Evolutionary conservation across 2,113 vertebrate genomes (phyloP).

Genomic region (Origma solitaria): DNA sequence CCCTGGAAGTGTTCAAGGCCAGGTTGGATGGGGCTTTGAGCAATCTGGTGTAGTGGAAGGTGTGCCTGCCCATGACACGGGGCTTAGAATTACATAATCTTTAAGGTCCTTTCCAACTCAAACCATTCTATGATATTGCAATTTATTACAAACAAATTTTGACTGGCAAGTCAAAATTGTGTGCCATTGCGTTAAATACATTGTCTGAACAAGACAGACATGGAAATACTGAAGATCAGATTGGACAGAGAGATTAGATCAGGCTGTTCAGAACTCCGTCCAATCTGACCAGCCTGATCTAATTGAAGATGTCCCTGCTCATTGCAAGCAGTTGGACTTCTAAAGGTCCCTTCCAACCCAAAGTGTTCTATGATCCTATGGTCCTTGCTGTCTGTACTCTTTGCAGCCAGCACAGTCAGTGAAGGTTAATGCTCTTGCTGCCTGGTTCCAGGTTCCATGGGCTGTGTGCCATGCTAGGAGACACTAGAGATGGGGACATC

Average conservation of each 20-base stretch:
- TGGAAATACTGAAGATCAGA: background rate
- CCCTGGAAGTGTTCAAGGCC: background rate
- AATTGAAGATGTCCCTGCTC: background rate
- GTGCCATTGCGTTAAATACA: background rate
- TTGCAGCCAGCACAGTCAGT: background rate
- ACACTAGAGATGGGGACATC: background rate
- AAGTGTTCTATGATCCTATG: background rate
- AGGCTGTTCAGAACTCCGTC: no score
- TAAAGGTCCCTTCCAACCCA: background rate
- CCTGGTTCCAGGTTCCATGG: rapidly evolving
- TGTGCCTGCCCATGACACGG: background rate
- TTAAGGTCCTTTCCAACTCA: background rate
- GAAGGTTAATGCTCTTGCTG: background rate
- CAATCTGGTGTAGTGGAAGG: background rate
- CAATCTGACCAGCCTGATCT: background rate
- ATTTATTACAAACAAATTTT: background rate
- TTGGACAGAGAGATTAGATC: no score
- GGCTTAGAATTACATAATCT: background rate
- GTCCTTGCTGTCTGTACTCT: background rate
- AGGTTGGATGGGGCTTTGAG: background rate
- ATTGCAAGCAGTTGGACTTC: background rate
- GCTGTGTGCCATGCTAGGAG: background rate
- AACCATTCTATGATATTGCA: background rate
- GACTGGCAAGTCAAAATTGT: no score
- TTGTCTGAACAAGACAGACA: background rate